These are phyloP conservation scores for Anoplolepis gracilipes DNA, from an alignment of 1,140 invertebrate species.

Conservation along the genomic window DNA sequence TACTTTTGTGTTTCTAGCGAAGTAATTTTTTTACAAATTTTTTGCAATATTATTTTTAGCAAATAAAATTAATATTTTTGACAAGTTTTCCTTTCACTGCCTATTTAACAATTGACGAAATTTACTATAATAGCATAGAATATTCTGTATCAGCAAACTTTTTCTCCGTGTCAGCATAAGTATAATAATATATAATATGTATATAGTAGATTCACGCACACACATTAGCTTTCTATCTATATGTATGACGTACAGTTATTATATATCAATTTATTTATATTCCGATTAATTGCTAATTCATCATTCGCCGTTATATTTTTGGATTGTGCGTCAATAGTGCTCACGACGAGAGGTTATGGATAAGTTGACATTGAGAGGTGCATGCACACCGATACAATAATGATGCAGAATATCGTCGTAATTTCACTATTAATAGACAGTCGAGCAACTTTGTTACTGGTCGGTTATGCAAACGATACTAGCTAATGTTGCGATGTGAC, in stretches of 20 bases:
- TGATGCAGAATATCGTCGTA: constrained; percentile 45
- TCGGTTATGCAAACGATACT: not conserved
- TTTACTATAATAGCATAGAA: not conserved
- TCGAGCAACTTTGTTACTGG: constrained; percentile 7
- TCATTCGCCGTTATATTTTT: not conserved
- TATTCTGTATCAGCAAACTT: not conserved
- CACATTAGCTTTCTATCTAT: not conserved
- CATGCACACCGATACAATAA: constrained; percentile 26
- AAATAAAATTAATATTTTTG: not conserved
- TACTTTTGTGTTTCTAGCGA: not conserved
- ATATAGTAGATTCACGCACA: not conserved
- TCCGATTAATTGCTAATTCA: constrained; percentile 11
- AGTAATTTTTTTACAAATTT: not conserved
- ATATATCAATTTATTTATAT: not conserved
- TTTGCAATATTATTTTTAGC: not conserved
- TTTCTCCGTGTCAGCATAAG: not conserved
- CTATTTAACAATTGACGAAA: not conserved
- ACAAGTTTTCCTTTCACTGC: not conserved
- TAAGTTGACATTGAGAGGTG: constrained; percentile 48
- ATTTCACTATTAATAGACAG: constrained; percentile 55
- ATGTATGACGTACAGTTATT: not conserved
- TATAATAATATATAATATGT: not conserved
- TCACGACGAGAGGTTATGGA: constrained; percentile 6
- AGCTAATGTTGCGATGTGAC: not conserved
- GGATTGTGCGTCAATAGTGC: constrained; percentile 23